Base-by-base conservation (phyloP, 2,888 invertebrate species). In the Euproctis similis region DNA sequence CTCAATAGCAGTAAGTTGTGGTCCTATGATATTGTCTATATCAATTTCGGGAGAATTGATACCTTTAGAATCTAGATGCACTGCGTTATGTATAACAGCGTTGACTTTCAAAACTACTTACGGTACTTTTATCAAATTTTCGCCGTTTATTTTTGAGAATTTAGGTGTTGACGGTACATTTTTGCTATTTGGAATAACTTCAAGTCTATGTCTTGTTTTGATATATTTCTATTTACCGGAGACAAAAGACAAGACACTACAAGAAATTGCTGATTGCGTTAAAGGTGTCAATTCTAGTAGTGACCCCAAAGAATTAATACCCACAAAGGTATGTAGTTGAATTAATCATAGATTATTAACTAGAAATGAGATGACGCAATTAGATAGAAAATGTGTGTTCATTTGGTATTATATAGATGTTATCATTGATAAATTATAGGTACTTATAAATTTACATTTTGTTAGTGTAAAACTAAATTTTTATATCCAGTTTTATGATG, bases 21-120 rank as follows among this genome's bases (percentile, higher is more conserved):
- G 68, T 2, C 55, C 59, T 0, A 42, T 53, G 33, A 57, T 59
- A 3, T 26, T 59, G 11, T 26, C 45, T 0, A 36, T 46, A 1
- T 41, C 51, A 0, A 42, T 56, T 13, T 42, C 40, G 6, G 53
- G 44, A 0, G 61, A 61, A 29, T 26, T 59, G 13, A 35, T 51
- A 1, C 53, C 59, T 1, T 20, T 53, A 8, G 33, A 34, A 12
- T 48, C 31, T 23, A 40, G 43, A 22, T 26, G 24, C 9, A 13
- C 34, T 8, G 30, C 35, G 1, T 16, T 25, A 5, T 39, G 13
- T 16, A 37, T 31, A 1, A 42, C 44, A 2, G 40, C 42, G 1
- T 18, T 52, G 3, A 28, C 33, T 1, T 46, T 41, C 12, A 35
- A 46, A 4, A 24, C 16, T 11, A 13, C 38, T 1, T 34, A 35